Evolutionary conservation across 2,888 invertebrate species (phyloP), one percentile per base, ranked within the genome.

Genomic region (Physocephala rufipes): DNA sequence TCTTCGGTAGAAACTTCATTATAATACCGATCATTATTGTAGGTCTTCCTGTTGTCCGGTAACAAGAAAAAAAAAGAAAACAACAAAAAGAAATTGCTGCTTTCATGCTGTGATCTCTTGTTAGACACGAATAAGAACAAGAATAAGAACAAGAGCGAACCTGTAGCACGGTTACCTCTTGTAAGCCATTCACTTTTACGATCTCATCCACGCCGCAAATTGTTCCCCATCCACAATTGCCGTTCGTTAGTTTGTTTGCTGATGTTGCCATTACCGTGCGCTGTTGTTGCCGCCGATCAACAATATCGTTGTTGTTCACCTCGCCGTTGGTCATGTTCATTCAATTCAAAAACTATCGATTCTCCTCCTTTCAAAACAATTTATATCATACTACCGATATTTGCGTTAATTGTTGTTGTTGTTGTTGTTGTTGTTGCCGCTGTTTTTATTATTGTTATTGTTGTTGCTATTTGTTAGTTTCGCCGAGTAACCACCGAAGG

Each of bases 151-250:
- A 55, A 55, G 53, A 71, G 51, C 70, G 43, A 69, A 55, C 43
- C 63, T n/a, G n/a, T n/a, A n/a, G n/a, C n/a, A n/a, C n/a, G n/a
- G n/a, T 62, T 61, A 51, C 71, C 43, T 62, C 70, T 67, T 73
- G 73, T 70, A 63, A 51, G 55, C 67, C 70, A 70, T 73, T 73
- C 70, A 67, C 49, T 73, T 73, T 73, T 73, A 73, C 65, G 73
- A 70, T 71, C 71, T 61, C 65, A 9, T 9, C 36, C 36, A 36
- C 65, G 36, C 36, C 59, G 71, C 49, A 45, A 55, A 58, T 64
- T 59, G 26, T 21, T 63, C 63, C 36, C 28, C n/a, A n/a, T n/a
- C n/a, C n/a, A n/a, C n/a, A n/a, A n/a, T 43, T 15, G 21, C 13
- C 9, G 49, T 30, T 62, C 36, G 45, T 45, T 47, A 45, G 45